These are phyloP conservation scores for Rhinoderma darwinii DNA, from an alignment of 2,113 vertebrate species.

Conservation along the genomic window DNA sequence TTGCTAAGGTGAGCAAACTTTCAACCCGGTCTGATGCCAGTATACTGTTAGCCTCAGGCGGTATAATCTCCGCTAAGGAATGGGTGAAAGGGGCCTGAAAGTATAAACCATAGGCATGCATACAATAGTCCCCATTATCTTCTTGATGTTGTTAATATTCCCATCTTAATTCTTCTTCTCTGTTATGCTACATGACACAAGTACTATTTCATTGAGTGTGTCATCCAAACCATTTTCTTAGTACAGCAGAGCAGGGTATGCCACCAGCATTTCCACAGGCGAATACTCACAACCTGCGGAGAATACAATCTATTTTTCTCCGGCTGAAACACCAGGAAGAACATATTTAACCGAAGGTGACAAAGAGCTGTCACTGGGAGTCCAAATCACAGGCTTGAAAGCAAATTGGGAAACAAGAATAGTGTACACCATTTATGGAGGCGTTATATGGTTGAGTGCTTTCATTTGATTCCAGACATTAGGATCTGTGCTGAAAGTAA, in stretches of 20 bases:
- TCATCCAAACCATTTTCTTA: neutral
- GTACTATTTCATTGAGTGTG: too few species aligned
- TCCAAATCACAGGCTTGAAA: constrained; percentile 40
- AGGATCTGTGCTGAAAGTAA: constrained; percentile 24
- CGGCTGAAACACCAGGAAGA: neutral
- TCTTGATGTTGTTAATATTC: neutral
- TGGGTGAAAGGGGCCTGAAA: too few species aligned
- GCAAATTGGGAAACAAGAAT: constrained; percentile 41
- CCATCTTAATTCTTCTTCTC: neutral
- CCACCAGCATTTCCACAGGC: constrained; percentile 22
- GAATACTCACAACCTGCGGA: constrained; percentile 24
- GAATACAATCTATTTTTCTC: constrained; percentile 49
- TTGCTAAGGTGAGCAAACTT: too few species aligned
- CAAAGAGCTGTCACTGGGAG: constrained; percentile 49
- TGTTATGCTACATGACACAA: neutral
- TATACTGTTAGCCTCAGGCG: too few species aligned
- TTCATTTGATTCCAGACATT: constrained; percentile 40
- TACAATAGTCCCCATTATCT: neutral
- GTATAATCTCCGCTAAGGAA: too few species aligned
- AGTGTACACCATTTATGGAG: constrained; percentile 32
- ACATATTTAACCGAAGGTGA: constrained; percentile 45
- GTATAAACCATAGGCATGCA: too few species aligned
- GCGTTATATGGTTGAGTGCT: constrained; percentile 34
- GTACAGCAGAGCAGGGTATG: constrained; percentile 3
- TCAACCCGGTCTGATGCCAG: too few species aligned